These are phyloP conservation scores for Cheilosia vernalis DNA, from an alignment of 2,888 invertebrate genomes.

Conservation along the genomic window DNA sequence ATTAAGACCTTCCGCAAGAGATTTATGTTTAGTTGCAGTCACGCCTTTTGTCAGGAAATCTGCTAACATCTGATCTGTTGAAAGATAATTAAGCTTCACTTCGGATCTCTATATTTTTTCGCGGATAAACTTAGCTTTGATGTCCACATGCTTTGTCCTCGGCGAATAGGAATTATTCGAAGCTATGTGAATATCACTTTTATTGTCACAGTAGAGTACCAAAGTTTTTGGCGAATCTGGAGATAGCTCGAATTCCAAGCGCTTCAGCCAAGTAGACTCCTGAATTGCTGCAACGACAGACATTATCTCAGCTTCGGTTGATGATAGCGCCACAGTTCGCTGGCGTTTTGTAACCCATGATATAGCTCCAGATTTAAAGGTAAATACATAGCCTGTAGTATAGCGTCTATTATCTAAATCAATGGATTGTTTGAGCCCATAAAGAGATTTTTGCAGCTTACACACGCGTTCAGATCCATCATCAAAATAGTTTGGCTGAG, in stretches of 20 bases:
- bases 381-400: constrained; percentile 67
- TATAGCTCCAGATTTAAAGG: constrained; percentile 59
- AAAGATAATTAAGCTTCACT: constrained; percentile 36
- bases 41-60: constrained; percentile 42
- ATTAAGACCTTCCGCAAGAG: neutral
- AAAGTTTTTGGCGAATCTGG: constrained; percentile 45
- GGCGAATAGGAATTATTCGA: constrained; percentile 50
- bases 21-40: neutral
- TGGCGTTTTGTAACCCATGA: constrained; percentile 71
- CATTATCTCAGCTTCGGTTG: constrained; percentile 75
- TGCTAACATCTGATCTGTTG: constrained; percentile 40
- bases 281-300: constrained; percentile 67
- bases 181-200: constrained; percentile 53
- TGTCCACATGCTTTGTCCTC: constrained; percentile 65
- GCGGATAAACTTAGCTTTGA: constrained; percentile 64
- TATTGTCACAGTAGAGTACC: constrained; percentile 50
- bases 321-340: constrained; percentile 66
- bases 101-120: constrained; percentile 29
- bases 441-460: constrained; percentile 66
- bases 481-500: constrained; percentile 63
- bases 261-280: constrained; percentile 67
- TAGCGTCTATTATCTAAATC: constrained; percentile 61
- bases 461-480: constrained; percentile 42
- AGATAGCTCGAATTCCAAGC: constrained; percentile 49
- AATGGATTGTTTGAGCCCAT: constrained; percentile 57